Conservation (phyloP, 2,888 invertebrate species). For the Apocheima hispidaria region DNA sequence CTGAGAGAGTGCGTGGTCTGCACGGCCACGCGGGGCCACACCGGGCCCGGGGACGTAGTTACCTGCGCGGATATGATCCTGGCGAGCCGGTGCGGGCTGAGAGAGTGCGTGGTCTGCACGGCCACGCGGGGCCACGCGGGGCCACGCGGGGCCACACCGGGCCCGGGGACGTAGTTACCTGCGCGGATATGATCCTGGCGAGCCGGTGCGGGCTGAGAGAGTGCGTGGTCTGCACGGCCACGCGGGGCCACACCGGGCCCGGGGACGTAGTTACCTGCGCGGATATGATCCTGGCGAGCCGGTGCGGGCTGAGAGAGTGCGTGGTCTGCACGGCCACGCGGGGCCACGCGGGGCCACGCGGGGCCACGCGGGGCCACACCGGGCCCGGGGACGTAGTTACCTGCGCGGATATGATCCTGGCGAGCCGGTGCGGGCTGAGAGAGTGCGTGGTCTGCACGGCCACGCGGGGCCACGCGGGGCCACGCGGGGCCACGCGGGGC, state of each 20-base stretch:
- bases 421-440: slow-evolving; percentile 89
- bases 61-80: slow-evolving; percentile 66
- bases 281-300: slow-evolving; percentile 86
- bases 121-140: no score
- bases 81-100: slow-evolving; percentile 90
- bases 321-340: slow-evolving; percentile 89
- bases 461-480: slow-evolving; percentile 90
- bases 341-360: slow-evolving; percentile 90
- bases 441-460: slow-evolving; percentile 89
- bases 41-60: slow-evolving; percentile 65
- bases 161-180: slow-evolving; percentile 58
- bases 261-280: slow-evolving; percentile 67
- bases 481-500: slow-evolving; percentile 84
- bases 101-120: slow-evolving; percentile 88
- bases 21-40: slow-evolving; percentile 88
- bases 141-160: no score
- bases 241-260: slow-evolving; percentile 90
- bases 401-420: slow-evolving; percentile 76
- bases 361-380: slow-evolving; percentile 74
- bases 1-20: slow-evolving; percentile 90
- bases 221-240: slow-evolving; percentile 89
- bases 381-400: slow-evolving; percentile 72
- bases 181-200: slow-evolving; percentile 80
- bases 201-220: slow-evolving; percentile 90
- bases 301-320: slow-evolving; percentile 89